phyloP scores from a whole-genome alignment of 2,797 vertebrate species.

The Clarias pachynema region DNA sequence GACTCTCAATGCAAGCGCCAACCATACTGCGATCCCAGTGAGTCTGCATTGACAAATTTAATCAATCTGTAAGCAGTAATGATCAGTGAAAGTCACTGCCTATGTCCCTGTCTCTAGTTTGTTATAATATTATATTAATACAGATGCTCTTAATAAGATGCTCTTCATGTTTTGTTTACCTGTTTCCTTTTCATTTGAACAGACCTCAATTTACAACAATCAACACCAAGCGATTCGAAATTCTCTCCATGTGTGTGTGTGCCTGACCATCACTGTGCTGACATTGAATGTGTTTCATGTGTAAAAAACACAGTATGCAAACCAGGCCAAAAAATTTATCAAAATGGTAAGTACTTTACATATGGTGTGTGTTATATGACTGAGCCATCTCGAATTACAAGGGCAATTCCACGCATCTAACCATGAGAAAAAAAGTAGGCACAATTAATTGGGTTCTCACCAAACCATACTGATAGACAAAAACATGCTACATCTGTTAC shows the following conservation, averaged over 20 bases:
- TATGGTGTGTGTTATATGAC: not conserved
- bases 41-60: constrained; percentile 43
- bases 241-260: constrained; percentile 52
- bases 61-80: not conserved
- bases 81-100: not conserved
- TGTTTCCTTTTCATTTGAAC: constrained; percentile 13
- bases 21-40: constrained; percentile 71
- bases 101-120: not conserved
- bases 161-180: too few relatives aligned
- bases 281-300: constrained; percentile 54
- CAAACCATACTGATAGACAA: too few relatives aligned
- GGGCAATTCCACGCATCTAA: too few relatives aligned
- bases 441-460: too few relatives aligned
- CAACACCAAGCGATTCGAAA: accelerated
- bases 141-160: not conserved
- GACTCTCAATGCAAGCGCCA: constrained; percentile 50
- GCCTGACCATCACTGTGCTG: constrained; percentile 66
- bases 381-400: not conserved
- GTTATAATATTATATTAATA: not conserved
- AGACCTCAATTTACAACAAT: constrained; percentile 64
- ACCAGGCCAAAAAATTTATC: constrained; percentile 45
- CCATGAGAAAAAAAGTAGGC: too few relatives aligned
- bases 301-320: constrained; percentile 53
- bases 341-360: constrained; percentile 31
- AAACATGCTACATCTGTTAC: too few relatives aligned